Conservation (phyloP, 92 coral and sea anemone genomes). For the Ricordea florida region DNA sequence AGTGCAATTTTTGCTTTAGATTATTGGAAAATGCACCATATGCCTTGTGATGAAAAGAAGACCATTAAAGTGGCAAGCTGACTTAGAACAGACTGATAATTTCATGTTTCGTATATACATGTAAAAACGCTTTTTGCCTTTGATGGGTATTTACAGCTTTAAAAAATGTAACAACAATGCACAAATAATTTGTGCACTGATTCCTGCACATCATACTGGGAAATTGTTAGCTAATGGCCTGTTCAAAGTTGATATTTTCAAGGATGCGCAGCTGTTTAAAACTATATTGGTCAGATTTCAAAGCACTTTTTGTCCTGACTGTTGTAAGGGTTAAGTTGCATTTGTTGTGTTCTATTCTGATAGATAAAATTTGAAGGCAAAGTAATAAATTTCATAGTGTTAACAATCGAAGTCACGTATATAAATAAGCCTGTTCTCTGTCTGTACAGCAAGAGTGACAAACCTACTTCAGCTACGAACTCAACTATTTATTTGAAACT, state of each 20-base stretch:
- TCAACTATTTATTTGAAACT: no score
- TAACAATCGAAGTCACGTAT: no score
- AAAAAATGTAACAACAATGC: background rate
- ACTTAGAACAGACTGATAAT: background rate
- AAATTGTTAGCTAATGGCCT: background rate
- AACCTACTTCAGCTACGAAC: no score
- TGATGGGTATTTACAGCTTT: background rate
- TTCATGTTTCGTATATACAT: background rate
- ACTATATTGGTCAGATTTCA: background rate
- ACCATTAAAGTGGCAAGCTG: background rate
- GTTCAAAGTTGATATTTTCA: background rate
- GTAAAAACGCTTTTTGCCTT: conserved; percentile 2
- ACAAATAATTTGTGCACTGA: background rate
- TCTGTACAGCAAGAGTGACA: no score
- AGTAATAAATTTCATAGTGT: conserved; percentile 5
- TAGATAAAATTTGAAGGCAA: background rate
- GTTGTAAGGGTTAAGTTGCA: conserved; percentile 9
- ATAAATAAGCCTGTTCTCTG: no score
- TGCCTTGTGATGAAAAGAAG: background rate
- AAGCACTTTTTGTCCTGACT: background rate
- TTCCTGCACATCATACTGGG: background rate
- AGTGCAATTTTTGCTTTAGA: conserved; percentile 3
- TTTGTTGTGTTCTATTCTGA: conserved; percentile 13
- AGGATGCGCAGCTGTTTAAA: background rate
- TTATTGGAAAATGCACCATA: conserved; percentile 10